Base-by-base conservation (phyloP, 1,140 invertebrate species). In the Bombus balteatus region DNA sequence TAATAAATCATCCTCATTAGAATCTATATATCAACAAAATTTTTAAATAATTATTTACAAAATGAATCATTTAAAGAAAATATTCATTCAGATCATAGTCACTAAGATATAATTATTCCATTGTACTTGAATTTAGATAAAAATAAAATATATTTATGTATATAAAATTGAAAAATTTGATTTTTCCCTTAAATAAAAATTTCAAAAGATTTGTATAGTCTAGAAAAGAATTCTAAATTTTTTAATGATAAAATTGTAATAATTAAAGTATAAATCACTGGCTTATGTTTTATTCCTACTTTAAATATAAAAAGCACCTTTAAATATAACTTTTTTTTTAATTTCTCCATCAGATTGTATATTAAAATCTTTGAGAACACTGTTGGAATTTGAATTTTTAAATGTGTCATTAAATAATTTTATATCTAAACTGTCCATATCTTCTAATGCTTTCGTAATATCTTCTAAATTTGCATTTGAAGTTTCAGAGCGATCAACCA, bases 261-360 rank as follows among this genome's bases (percentile, higher is more conserved):
- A 32, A 43, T 53, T 37, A 68, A 76, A 32, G 18, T 41, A 70
- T 41, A 68, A 76, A 53, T 70, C 25, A 53, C 18, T 39, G 39
- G 13, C 28, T 76, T 83, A n/a, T 32, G 41, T 41, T 71, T 39
- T 70, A 25, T 70, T 78, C 6, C 1, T 70, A 47, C 37, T 47
- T 41, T 34, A 71, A 84, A 43, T 78, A 25, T 62, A 53, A n/a
- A 85, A 80, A 53, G 62, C 75, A 92, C 92, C 92, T 91, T 89
- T 87, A 70, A 93, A 92, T 43, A 82, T 66, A 62, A 92, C 90
- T 85, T 90, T 93, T 74, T 92, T 92, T 78, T 90, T 92, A 8
- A 43, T 71, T 53, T 85, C 86, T n/a, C 70, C 62, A 47, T 74
- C 71, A 12, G 39, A 59, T 12, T 76, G 68, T 10, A 25, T 28